These are phyloP conservation scores for Parotia lawesii DNA, from an alignment of 2,113 vertebrate genomes.

Conservation along the genomic window DNA sequence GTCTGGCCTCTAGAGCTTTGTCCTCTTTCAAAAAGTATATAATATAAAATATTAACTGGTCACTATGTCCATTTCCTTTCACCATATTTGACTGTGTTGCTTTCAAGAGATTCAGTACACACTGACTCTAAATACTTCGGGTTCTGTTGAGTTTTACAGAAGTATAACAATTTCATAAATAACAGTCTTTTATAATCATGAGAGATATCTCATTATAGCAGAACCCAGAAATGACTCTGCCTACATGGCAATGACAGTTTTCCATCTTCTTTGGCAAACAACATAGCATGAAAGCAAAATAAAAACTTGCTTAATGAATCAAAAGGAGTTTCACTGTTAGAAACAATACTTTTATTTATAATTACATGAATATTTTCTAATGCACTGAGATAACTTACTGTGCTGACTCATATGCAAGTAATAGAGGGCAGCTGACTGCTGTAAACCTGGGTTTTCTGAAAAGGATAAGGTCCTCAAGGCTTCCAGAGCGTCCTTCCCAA, in stretches of 20 bases:
- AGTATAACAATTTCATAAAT: not conserved
- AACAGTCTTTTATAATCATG: not conserved
- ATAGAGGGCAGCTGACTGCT: slow-evolving; percentile 75
- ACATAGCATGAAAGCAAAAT: not conserved
- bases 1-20: not conserved
- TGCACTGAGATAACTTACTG: slow-evolving; percentile 66
- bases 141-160: not conserved
- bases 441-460: slow-evolving; percentile 73
- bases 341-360: not conserved
- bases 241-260: not conserved
- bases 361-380: not conserved
- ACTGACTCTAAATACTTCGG: not conserved
- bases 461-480: slow-evolving; percentile 72
- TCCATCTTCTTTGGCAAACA: not conserved
- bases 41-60: not conserved
- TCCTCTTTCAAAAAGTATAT: not conserved
- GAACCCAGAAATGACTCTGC: not conserved
- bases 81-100: not conserved
- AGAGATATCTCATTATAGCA: not conserved
- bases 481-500: slow-evolving; percentile 62
- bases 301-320: not conserved
- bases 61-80: not conserved
- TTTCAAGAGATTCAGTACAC: not conserved
- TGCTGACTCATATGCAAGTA: slow-evolving; percentile 77
- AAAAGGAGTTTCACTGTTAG: not conserved